These are phyloP conservation scores for Pteria penguin DNA, from an alignment of 2,888 invertebrate species.

Conservation along the genomic window DNA sequence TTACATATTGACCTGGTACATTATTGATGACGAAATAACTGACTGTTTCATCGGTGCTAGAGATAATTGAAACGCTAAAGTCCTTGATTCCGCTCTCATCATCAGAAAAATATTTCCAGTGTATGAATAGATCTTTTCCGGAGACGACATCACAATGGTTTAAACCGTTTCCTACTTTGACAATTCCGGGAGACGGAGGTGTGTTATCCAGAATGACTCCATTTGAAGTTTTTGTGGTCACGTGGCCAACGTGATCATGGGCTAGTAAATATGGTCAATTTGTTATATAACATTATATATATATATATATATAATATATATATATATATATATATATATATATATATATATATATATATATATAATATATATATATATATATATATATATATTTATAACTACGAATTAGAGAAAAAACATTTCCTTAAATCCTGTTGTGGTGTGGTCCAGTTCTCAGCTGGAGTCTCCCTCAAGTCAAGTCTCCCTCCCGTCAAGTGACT, in stretches of 20 bases:
- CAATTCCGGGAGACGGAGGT: constrained; percentile 11
- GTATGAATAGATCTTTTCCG: constrained; percentile 24
- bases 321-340: no score
- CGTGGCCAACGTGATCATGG: constrained; percentile 25
- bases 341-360: no score
- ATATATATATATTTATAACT: no score
- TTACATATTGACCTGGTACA: not conserved
- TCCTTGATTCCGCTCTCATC: constrained; percentile 58
- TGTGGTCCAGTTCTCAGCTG: no score
- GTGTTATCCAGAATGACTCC: constrained; percentile 25
- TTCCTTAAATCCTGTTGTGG: no score
- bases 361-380: no score
- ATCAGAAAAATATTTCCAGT: constrained; percentile 60
- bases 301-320: no score
- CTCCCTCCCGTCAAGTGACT: no score
- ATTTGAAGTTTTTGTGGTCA: constrained; percentile 1
- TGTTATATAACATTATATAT: not conserved
- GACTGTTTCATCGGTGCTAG: constrained; percentile 2
- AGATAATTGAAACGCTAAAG: constrained; percentile 19
- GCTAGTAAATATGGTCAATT: constrained; percentile 26
- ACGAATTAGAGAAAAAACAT: no score
- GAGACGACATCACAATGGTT: not conserved
- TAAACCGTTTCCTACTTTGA: constrained; percentile 3
- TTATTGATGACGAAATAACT: not conserved
- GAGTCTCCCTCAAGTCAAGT: no score